Evolutionary conservation across 2,113 vertebrate species (phyloP), one percentile per base, ranked within the genome.

Genomic region (western clawed frog (Xenopus tropicalis)): DNA sequence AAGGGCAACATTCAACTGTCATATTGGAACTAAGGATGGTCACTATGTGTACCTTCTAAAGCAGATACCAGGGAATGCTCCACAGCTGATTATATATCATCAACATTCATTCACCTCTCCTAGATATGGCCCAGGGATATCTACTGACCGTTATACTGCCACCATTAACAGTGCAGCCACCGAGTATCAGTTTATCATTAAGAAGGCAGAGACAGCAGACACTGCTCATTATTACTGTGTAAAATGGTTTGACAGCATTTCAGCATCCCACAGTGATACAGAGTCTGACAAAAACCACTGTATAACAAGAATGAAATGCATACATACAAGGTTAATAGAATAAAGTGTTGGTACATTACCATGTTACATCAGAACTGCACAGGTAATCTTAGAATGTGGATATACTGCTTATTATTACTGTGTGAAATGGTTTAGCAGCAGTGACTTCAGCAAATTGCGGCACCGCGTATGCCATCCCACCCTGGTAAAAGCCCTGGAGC

Each of bases 151-250:
- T 57, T 57, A 56, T 5, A n/a, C 23, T 56, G 19, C 61, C 17
- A 63, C 13, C 23, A 37, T 63, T 29, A 63, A 29, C 25, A 42
- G 61, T 63, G 61, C 25, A 29, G 61, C 23, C 12, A 63, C 61
- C 10, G 23, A 52, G 14, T 57, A 69, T 52, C n/a, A 69, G 44
- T 24, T 69, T 19, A 52, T 69, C 14, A 69, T 69, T 54, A 21
- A 52, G 9, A 56, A 48, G 12, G 61, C 25, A 37, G 23, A 63
- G 17, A 11, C 19, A 24, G 10, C 25, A 37, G 23, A 63, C 17
- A 63, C 61, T 29, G 23, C 23, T 25, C 61, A 29, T 22, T 61
- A 61, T 61, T 61, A 61, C 23, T 61, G 58, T 23, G 6, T 25
- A 14, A 61, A 61, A 16, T 61, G 58, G 66, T 46, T 48, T 22